Conservation (phyloP, 2,113 vertebrate genomes). For the Acanthochromis polyacanthus region DNA sequence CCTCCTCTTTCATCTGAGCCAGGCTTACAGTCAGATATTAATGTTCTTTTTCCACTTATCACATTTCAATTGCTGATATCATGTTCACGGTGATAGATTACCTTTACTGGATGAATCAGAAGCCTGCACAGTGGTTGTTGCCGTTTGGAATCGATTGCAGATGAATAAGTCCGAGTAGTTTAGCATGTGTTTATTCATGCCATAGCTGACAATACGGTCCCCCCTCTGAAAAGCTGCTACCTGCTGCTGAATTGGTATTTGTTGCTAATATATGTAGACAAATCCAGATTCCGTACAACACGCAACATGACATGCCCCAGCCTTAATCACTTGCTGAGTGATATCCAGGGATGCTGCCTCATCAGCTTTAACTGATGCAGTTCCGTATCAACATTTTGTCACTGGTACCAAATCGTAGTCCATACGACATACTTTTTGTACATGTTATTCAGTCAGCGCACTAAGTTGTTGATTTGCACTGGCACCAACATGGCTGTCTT, state of each 20-base stretch:
- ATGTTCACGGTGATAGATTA: constrained; percentile 25
- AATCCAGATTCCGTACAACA: not conserved
- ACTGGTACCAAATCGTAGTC: no score
- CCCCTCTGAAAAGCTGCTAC: constrained; percentile 10
- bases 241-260: constrained; percentile 1
- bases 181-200: constrained; percentile 20
- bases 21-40: constrained; percentile 8
- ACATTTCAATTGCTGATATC: constrained; percentile 21
- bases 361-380: not conserved
- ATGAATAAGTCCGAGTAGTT: constrained; percentile 7
- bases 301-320: no score
- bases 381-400: no score
- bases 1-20: not conserved
- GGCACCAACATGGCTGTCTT: constrained; percentile 15
- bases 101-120: constrained; percentile 18
- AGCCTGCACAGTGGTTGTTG: not conserved
- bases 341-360: not conserved
- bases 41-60: constrained; percentile 9
- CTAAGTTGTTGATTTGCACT: not conserved
- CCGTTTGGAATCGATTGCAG: constrained; percentile 15
- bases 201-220: constrained; percentile 3
- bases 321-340: constrained; percentile 2
- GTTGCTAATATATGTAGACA: not conserved
- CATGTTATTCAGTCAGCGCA: not conserved
- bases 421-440: not conserved